Evolutionary conservation across 64 coral and sea anemone genomes (phyloP).

Genomic region (Montipora efflorescens): DNA sequence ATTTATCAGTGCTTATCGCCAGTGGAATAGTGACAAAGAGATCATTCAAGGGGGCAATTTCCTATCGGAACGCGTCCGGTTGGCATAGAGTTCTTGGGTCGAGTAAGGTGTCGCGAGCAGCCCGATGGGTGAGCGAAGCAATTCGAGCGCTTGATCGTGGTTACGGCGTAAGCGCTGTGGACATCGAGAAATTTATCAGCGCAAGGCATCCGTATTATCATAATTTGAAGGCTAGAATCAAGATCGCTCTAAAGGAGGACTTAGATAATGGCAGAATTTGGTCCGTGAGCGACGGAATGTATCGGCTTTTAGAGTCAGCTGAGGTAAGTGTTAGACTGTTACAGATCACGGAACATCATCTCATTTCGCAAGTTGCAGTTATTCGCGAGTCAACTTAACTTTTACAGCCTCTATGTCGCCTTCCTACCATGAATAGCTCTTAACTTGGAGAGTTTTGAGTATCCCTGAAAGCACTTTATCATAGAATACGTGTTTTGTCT

Average conservation of each 20-base stretch:
- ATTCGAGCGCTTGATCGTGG: conserved; percentile 92
- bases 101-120: conserved; percentile 83
- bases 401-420: background rate
- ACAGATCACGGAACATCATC: background rate
- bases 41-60: conserved; percentile 95
- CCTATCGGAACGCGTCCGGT: conserved; percentile 88
- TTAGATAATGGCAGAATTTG: conserved; percentile 91
- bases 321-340: conserved; percentile 66
- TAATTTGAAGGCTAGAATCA: conserved; percentile 88
- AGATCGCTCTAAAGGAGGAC: conserved; percentile 88
- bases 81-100: conserved; percentile 80
- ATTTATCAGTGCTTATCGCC: conserved; percentile 82
- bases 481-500: background rate
- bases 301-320: conserved; percentile 89
- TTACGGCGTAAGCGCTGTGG: conserved; percentile 83
- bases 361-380: background rate
- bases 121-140: conserved; percentile 94
- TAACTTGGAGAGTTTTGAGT: background rate
- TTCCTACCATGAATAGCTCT: background rate
- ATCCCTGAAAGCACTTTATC: background rate
- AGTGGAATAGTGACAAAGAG: conserved; percentile 89
- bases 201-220: conserved; percentile 93
- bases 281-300: conserved; percentile 82
- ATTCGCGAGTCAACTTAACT: no score
- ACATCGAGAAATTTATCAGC: conserved; percentile 85